Evolutionary conservation across 2,113 vertebrate species (phyloP).

Genomic region (Entelurus aequoreus): DNA sequence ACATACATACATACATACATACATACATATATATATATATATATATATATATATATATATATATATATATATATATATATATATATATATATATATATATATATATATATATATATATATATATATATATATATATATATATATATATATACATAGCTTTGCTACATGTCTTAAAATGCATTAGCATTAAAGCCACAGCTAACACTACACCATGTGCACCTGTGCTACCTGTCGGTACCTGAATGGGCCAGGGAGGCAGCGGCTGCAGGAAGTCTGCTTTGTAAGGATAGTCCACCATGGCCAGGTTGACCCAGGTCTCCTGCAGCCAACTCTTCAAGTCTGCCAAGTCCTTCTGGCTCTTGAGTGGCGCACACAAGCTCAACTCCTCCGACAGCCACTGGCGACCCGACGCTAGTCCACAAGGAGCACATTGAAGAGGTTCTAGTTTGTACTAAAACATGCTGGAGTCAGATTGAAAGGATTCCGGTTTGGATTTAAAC

Average conservation of each 20-base stretch:
- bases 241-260: constrained; percentile 88
- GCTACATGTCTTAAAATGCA: too few species aligned
- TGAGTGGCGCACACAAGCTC: constrained; percentile 79
- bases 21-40: too few species aligned
- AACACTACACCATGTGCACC: neutral
- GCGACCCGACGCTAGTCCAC: constrained; percentile 74
- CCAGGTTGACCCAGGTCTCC: constrained; percentile 91
- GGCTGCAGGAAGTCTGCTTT: constrained; percentile 86
- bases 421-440: neutral
- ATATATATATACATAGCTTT: too few species aligned
- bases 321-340: constrained; percentile 85
- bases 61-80: too few species aligned
- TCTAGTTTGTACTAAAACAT: too few species aligned
- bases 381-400: constrained; percentile 82
- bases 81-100: too few species aligned
- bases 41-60: too few species aligned
- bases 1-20: too few species aligned
- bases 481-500: too few species aligned
- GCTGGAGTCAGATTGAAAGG: too few species aligned
- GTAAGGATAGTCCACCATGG: constrained; percentile 95
- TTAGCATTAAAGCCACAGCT: neutral
- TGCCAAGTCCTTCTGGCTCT: constrained; percentile 54
- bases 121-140: too few species aligned
- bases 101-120: too few species aligned
- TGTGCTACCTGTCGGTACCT: constrained; percentile 68